Conservation (phyloP, 2,888 invertebrate species). For the Melolontha melolontha region DNA sequence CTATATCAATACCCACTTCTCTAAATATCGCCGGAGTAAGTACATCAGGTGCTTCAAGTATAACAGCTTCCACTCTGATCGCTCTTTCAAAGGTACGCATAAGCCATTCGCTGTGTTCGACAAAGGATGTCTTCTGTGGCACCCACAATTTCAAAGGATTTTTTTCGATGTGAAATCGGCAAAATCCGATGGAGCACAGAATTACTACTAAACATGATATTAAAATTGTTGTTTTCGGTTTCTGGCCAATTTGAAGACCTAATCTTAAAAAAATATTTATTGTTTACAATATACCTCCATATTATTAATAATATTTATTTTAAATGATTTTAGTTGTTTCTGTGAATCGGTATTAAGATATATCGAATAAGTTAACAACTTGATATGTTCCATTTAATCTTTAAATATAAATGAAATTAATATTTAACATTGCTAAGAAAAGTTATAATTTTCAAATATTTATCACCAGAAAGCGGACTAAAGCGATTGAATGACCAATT, state of each 20-base stretch:
- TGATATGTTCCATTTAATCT: no score
- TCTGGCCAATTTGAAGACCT: conserved; percentile 71
- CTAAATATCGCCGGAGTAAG: conserved; percentile 72
- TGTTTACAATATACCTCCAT: neutral
- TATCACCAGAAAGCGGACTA: no score
- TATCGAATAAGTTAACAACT: no score
- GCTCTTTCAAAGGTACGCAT: conserved; percentile 75
- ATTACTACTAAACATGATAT: conserved; percentile 70
- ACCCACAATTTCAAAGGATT: conserved; percentile 83
- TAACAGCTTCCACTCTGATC: conserved; percentile 72
- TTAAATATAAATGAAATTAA: no score
- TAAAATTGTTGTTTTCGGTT: conserved; percentile 73
- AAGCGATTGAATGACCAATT: no score
- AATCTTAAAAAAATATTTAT: conserved; percentile 71
- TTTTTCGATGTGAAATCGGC: conserved; percentile 78
- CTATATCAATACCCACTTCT: conserved; percentile 62
- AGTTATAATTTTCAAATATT: no score
- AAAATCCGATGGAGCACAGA: conserved; percentile 72
- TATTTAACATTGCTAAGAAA: no score
- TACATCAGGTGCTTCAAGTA: conserved; percentile 76
- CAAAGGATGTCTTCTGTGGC: conserved; percentile 78
- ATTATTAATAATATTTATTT: no score
- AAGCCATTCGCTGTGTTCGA: conserved; percentile 78
- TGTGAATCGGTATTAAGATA: no score
- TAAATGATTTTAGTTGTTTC: no score